phyloP scores from a whole-genome alignment of 2,797 vertebrate species.

The Gambusia yucatana region DNA sequence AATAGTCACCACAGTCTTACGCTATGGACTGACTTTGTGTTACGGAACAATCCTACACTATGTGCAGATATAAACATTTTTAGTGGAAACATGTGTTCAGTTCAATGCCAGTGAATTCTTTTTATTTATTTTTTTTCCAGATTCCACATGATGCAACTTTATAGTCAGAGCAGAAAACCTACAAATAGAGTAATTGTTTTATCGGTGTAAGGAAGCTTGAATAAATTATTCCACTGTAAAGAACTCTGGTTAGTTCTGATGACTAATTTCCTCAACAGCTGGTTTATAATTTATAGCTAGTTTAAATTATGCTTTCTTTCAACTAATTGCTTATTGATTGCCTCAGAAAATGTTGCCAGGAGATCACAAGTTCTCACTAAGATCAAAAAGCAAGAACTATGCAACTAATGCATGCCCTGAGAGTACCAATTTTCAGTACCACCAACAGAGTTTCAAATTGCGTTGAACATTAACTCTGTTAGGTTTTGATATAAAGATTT shows the following conservation, averaged over 20 bases:
- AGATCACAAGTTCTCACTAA: background rate
- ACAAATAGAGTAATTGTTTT: slow-evolving; percentile 28
- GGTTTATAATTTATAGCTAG: slow-evolving; percentile 40
- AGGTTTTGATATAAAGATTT: no score
- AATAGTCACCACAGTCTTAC: slow-evolving; percentile 14
- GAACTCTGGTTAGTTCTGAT: slow-evolving; percentile 17
- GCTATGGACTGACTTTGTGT: slow-evolving; percentile 13
- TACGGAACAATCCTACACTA: slow-evolving; percentile 14
- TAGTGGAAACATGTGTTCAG: background rate
- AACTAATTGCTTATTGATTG: slow-evolving; percentile 30
- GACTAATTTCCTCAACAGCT: slow-evolving; percentile 12
- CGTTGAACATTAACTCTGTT: background rate
- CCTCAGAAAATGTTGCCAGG: slow-evolving; percentile 22
- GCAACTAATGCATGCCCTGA: background rate
- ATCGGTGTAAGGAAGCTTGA: slow-evolving; percentile 23
- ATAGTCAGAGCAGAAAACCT: background rate
- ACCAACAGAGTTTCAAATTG: slow-evolving; percentile 27
- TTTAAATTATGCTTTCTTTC: slow-evolving; percentile 21
- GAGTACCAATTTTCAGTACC: slow-evolving; percentile 29
- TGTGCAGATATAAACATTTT: background rate
- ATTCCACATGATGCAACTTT: background rate
- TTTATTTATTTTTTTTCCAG: background rate
- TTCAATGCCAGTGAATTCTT: background rate
- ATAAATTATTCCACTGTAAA: slow-evolving; percentile 23
- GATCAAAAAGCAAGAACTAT: background rate